Conservation (phyloP, 1,140 invertebrate species). For the Gonioctena quinquepunctata region DNA sequence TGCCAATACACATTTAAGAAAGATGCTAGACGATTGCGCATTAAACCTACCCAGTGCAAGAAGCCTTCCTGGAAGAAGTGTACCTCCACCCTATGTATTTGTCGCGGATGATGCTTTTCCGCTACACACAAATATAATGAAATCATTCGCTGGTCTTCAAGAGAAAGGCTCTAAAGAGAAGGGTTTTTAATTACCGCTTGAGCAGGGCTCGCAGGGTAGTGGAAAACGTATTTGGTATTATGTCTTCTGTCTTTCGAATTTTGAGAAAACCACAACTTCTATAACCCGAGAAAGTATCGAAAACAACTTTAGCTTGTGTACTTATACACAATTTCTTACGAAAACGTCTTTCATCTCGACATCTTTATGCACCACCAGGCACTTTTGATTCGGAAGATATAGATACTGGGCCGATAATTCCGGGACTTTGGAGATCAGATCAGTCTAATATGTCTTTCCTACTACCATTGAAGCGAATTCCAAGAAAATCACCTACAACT, state of each 20-base stretch:
- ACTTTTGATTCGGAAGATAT: not conserved
- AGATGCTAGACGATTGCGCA: too few relatives aligned
- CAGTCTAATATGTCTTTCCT: not conserved
- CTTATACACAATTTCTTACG: slow-evolving; percentile 21
- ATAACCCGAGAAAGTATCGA: slow-evolving; percentile 34
- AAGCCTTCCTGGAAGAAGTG: too few relatives aligned
- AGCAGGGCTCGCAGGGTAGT: slow-evolving; percentile 54
- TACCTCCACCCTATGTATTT: too few relatives aligned
- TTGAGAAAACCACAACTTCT: slow-evolving; percentile 50
- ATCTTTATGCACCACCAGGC: not conserved
- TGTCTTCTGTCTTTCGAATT: slow-evolving; percentile 55
- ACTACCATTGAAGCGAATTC: not conserved
- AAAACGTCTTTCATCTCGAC: not conserved
- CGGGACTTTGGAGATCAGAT: not conserved
- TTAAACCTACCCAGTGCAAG: too few relatives aligned
- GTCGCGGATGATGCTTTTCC: too few relatives aligned
- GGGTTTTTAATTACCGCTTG: slow-evolving; percentile 53
- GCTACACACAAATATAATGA: too few relatives aligned
- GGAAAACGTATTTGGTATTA: slow-evolving; percentile 62
- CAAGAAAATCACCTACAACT: not conserved
- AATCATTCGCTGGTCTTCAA: not conserved
- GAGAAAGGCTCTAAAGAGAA: slow-evolving; percentile 40
- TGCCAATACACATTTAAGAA: too few relatives aligned
- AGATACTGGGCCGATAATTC: not conserved
- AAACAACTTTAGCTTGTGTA: slow-evolving; percentile 33